These are phyloP conservation scores for Drosophila affinis DNA, from an alignment of 2,888 invertebrate species.

Conservation along the genomic window DNA sequence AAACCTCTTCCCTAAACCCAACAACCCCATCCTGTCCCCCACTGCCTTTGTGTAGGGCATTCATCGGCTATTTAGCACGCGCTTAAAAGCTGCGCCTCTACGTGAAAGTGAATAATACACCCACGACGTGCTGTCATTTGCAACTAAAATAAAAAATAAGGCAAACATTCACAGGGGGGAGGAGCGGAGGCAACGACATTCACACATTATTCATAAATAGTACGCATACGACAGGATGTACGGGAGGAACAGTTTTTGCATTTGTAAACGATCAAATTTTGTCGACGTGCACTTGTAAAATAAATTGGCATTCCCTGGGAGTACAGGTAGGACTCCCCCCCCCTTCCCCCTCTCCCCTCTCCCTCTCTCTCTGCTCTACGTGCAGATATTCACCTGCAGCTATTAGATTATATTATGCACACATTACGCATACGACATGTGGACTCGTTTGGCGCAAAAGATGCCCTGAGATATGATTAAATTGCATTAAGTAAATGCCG, in stretches of 20 bases:
- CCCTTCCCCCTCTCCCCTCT: no score
- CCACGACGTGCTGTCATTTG: constrained; percentile 73
- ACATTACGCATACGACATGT: constrained; percentile 57
- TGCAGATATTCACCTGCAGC: constrained; percentile 60
- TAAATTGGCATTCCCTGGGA: constrained; percentile 52
- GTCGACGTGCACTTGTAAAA: constrained; percentile 67
- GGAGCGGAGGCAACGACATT: constrained; percentile 17
- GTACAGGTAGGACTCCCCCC: constrained; percentile 17
- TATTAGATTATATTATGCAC: constrained; percentile 64
- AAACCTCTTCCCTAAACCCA: not conserved
- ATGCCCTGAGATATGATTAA: constrained; percentile 1
- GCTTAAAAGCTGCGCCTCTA: constrained; percentile 53
- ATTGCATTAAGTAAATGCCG: not conserved
- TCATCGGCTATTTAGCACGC: constrained; percentile 25
- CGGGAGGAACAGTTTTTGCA: constrained; percentile 46
- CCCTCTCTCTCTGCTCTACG: constrained; percentile 30
- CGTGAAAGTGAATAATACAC: constrained; percentile 70
- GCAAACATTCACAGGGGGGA: not conserved
- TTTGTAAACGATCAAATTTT: constrained; percentile 69
- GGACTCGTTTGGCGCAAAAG: constrained; percentile 1
- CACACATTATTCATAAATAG: constrained; percentile 71
- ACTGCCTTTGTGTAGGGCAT: constrained; percentile 48
- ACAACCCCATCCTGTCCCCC: not conserved
- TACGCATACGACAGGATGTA: constrained; percentile 30
- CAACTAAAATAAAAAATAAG: constrained; percentile 72